Conservation (phyloP, 1,140 invertebrate species). For the Drosophila insularis region DNA sequence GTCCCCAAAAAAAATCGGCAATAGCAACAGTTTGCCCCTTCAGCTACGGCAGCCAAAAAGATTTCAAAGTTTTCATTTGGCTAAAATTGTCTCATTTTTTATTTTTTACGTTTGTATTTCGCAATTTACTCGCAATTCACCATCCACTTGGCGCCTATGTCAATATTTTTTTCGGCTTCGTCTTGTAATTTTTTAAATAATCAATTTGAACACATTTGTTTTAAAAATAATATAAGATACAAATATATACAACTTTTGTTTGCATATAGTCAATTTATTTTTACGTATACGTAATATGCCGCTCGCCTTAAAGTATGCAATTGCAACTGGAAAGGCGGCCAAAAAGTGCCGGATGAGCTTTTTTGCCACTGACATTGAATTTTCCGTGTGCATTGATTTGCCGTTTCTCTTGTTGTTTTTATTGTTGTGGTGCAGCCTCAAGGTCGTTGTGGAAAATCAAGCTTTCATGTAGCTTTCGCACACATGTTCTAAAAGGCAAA, state of each 20-base stretch:
- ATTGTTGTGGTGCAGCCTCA: slow-evolving; percentile 26
- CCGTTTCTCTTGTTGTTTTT: slow-evolving; percentile 2
- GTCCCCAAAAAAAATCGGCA: slow-evolving; percentile 33
- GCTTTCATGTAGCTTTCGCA: slow-evolving; percentile 30
- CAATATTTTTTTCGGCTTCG: background rate
- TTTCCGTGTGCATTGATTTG: slow-evolving; percentile 64
- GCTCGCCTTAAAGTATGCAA: slow-evolving; percentile 62
- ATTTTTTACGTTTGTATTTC: background rate
- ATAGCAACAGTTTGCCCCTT: slow-evolving; percentile 72
- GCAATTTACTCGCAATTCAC: slow-evolving; percentile 21
- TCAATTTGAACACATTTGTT: background rate
- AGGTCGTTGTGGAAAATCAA: slow-evolving; percentile 42
- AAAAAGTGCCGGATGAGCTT: slow-evolving; percentile 38
- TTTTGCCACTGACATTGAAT: slow-evolving; percentile 67
- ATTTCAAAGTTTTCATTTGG: slow-evolving; percentile 21
- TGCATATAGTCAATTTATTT: background rate
- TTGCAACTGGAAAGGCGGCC: slow-evolving; percentile 24
- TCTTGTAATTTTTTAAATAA: slow-evolving; percentile 14
- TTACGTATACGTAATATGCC: slow-evolving; percentile 61
- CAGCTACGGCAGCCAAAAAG: slow-evolving; percentile 8
- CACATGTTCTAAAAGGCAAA: background rate
- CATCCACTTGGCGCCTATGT: background rate
- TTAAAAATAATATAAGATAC: background rate
- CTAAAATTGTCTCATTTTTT: slow-evolving; percentile 56
- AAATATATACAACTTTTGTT: background rate